Conservation (phyloP, 2,797 vertebrate species). For the Anguilla megastoma region DNA sequence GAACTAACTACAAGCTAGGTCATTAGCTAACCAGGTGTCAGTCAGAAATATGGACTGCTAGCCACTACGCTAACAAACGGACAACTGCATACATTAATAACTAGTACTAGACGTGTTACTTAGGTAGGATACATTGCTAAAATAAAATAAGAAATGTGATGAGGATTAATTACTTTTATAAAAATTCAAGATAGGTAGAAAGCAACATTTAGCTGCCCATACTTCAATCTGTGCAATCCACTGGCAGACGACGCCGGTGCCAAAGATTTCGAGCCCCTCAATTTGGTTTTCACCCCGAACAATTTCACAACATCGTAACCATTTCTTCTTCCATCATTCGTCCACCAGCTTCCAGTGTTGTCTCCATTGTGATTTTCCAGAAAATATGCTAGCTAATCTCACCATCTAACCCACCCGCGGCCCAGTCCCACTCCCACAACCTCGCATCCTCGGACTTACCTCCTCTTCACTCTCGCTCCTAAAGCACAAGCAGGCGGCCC, state of each 20-base stretch:
- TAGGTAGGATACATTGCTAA: not conserved
- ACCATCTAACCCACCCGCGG: conserved; percentile 40
- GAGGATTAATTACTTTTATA: not conserved
- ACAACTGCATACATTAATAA: not conserved
- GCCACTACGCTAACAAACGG: not conserved
- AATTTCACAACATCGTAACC: not conserved
- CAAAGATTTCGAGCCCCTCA: not conserved
- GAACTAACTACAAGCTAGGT: not conserved
- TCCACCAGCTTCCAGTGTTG: not conserved
- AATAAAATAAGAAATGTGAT: not conserved
- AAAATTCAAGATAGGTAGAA: not conserved
- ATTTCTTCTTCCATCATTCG: not conserved
- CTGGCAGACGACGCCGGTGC: conserved; percentile 13
- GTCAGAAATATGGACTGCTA: not conserved
- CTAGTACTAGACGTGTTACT: not conserved
- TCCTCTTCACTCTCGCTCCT: conserved; percentile 92
- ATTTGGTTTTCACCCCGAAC: conserved; percentile 17
- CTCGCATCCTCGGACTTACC: conserved; percentile 77
- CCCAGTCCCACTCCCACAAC: conserved; percentile 32
- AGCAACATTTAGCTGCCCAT: not conserved
- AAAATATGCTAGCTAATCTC: not conserved
- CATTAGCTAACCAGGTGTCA: not conserved
- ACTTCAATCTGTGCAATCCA: conserved; percentile 6
- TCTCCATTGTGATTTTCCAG: not conserved
- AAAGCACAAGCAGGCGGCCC: conserved; percentile 97